Conservation (phyloP, 2,888 invertebrate genomes). For the Stenotaenia linearis region DNA sequence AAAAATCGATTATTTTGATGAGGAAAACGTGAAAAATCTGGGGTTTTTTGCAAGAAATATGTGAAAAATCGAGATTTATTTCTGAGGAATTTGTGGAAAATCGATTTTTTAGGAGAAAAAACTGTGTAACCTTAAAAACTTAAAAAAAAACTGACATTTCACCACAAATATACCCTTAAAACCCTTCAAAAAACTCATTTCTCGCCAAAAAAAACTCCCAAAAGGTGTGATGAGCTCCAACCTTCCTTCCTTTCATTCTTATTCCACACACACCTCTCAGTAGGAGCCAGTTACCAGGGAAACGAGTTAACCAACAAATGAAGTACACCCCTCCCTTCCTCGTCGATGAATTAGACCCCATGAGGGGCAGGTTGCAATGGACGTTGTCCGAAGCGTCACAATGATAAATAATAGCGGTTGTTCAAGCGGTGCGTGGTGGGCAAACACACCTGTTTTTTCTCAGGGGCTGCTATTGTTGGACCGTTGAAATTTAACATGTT, state of each 20-base stretch:
- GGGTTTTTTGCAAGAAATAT: too few species aligned
- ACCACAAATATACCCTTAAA: too few species aligned
- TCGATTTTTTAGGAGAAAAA: too few species aligned
- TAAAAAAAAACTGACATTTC: too few species aligned
- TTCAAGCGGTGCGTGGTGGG: neutral
- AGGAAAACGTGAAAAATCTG: too few species aligned
- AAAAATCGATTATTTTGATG: too few species aligned
- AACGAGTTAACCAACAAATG: slow-evolving; percentile 19
- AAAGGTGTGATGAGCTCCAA: slow-evolving; percentile 6
- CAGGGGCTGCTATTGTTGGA: neutral
- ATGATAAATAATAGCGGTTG: neutral
- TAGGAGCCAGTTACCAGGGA: neutral
- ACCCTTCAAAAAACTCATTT: too few species aligned
- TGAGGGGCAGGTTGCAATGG: neutral
- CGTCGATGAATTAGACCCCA: slow-evolving; percentile 2
- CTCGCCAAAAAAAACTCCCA: neutral
- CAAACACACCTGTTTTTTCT: neutral
- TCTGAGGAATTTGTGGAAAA: too few species aligned
- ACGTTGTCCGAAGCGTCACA: neutral
- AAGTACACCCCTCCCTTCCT: neutral
- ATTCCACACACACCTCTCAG: neutral
- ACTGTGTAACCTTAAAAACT: too few species aligned
- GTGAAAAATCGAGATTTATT: too few species aligned
- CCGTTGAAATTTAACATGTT: neutral
- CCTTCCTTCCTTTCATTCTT: neutral